A percentile compares a stretch with the other conserved stretches of the same genome.
Conservation (phyloP, 64 coral and sea anemone genomes). For the Stichodactyla mertensii region DNA sequence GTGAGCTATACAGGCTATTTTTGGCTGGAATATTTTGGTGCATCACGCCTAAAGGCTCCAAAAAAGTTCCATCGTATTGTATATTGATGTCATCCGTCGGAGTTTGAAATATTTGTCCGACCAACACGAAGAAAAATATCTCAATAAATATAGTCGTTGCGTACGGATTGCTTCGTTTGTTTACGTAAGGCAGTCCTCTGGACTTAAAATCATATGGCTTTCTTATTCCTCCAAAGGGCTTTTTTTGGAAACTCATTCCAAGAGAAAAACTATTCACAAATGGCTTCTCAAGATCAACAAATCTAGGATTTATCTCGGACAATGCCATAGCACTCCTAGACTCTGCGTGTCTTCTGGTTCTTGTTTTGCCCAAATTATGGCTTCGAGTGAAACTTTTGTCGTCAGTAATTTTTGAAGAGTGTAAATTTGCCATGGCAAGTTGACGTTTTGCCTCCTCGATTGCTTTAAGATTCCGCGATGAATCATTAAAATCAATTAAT, state of each 20-base stretch:
- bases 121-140: conserved; percentile 54
- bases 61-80: conserved; percentile 80
- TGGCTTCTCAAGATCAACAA: conserved; percentile 23
- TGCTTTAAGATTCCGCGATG: background rate
- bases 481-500: background rate
- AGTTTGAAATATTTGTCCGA: conserved; percentile 62
- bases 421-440: background rate
- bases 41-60: conserved; percentile 81
- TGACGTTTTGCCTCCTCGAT: background rate
- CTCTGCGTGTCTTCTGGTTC: background rate
- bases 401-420: background rate
- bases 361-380: background rate
- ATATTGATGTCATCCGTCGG: conserved; percentile 82
- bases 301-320: background rate
- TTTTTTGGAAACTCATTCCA: conserved; percentile 12
- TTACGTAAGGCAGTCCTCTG: conserved; percentile 39
- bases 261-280: conserved; percentile 55
- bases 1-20: conserved; percentile 67
- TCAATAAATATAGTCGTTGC: conserved; percentile 64
- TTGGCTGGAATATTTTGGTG: conserved; percentile 57
- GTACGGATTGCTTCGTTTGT: conserved; percentile 62
- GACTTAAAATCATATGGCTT: conserved; percentile 75
- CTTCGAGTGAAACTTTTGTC: background rate
- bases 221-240: conserved; percentile 4
- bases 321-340: background rate